Evolutionary conservation across 1,140 invertebrate genomes (phyloP), one percentile per base, ranked within the genome.

Genomic region (Scaptodrosophila lebanonensis): DNA sequence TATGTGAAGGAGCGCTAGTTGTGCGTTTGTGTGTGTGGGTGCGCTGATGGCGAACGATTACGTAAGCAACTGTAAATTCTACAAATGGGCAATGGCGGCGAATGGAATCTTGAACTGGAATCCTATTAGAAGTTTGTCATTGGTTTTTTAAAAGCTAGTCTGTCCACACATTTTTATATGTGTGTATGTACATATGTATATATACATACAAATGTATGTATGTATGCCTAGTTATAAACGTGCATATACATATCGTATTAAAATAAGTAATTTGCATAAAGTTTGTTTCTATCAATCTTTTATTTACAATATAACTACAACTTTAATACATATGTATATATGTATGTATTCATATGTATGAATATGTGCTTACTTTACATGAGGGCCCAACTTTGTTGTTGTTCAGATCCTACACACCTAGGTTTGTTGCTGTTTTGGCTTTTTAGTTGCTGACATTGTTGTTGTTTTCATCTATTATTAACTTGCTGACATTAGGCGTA

Each of bases 51-150:
- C 33, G 16, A 54, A 63, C 59, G 59, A 79, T 77, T 77, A 77
- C 73, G 73, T 77, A 77, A 77, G 68, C 73, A 71, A 59, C 68
- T 77, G 73, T 73, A 77, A 77, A 68, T 77, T 79, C 73, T 77
- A 77, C 67, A 77, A 72, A 60, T 64, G 70, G 49, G 59, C 35
- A 51, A 45, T 9, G 30, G 50, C 43, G 64, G 54, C 59, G 53
- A 57, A 57, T 62, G 59, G 53, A 63, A 51, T 71, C 60, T 48
- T 72, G 42, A 77, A 51, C 47, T 58, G 69, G 60, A 72, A 79
- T 77, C 72, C 72, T 77, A 77, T 58, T 36, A 58, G 60, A 32
- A 30, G 60, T 44, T 30, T 56, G 63, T 42, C 52, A 44, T 61
- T 42, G 33, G n/a, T 13, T 57, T 42, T 18, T 35, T 52, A 2